Percentiles rank a stretch among this genome's conserved stretches.
Evolutionary conservation across 2,888 invertebrate genomes (phyloP).

Genomic region (Syrista parreyssii): DNA sequence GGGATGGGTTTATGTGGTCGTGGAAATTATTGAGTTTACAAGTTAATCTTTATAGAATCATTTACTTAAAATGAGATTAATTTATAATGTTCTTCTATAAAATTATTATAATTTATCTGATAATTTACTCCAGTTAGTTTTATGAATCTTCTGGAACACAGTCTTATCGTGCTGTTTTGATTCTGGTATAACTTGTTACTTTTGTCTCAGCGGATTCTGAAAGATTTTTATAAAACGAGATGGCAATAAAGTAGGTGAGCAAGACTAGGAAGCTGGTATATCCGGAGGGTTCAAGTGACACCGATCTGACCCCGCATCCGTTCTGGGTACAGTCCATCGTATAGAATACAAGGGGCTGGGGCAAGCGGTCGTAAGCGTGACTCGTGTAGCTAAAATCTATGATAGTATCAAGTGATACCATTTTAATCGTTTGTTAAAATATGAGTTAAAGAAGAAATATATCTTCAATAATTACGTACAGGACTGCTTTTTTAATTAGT

Average conservation of each 20-base stretch:
- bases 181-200: not conserved
- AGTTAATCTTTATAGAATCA: not conserved
- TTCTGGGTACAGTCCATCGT: constrained; percentile 48
- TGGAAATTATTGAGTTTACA: not conserved
- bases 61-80: not conserved
- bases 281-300: constrained; percentile 65
- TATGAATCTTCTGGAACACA: not conserved
- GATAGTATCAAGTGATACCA: not conserved
- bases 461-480: not conserved
- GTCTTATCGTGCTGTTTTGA: not conserved
- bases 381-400: not conserved
- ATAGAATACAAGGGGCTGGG: constrained; percentile 32
- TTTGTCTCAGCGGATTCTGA: not conserved
- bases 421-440: not conserved
- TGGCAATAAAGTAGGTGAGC: constrained; percentile 57
- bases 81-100: not conserved
- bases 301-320: constrained; percentile 64
- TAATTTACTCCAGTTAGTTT: not conserved
- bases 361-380: constrained; percentile 10
- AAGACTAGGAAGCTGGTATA: constrained; percentile 63
- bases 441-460: not conserved
- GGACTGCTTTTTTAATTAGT: not conserved
- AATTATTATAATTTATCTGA: not conserved
- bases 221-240: not conserved
- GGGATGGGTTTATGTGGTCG: not conserved